Evolutionary conservation across 2,888 invertebrate genomes (phyloP).

Genomic region (Perithous albicinctus): DNA sequence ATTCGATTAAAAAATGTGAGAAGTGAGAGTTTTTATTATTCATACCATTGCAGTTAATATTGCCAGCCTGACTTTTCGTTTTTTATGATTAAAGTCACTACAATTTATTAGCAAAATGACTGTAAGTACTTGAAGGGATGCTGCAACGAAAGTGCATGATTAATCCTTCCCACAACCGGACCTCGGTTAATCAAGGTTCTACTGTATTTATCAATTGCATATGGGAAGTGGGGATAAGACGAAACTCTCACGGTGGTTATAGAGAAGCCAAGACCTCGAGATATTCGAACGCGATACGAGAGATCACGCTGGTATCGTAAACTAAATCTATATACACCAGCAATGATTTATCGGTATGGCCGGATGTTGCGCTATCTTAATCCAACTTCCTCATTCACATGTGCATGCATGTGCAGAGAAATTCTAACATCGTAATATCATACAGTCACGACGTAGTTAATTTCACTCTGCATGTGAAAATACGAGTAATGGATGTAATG

Average conservation of each 20-base stretch:
- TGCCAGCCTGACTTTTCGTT: no score
- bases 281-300: neutral
- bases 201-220: neutral
- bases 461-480: slow-evolving; percentile 6
- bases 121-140: no score
- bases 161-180: no score
- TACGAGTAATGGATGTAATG: no score
- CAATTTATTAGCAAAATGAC: no score
- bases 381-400: slow-evolving; percentile 59
- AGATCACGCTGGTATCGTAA: neutral
- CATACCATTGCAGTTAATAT: no score
- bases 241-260: neutral
- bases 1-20: no score
- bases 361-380: slow-evolving; percentile 57
- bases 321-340: neutral
- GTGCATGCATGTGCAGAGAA: neutral
- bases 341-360: slow-evolving; percentile 29
- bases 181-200: no score
- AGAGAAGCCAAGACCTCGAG: neutral
- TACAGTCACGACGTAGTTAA: neutral
- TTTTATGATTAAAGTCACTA: no score
- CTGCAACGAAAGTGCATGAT: no score
- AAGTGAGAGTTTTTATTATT: no score
- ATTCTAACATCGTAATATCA: neutral
- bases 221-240: neutral